These are phyloP conservation scores for Girardia tigrina DNA, from an alignment of 2,888 invertebrate species.

Conservation along the genomic window DNA sequence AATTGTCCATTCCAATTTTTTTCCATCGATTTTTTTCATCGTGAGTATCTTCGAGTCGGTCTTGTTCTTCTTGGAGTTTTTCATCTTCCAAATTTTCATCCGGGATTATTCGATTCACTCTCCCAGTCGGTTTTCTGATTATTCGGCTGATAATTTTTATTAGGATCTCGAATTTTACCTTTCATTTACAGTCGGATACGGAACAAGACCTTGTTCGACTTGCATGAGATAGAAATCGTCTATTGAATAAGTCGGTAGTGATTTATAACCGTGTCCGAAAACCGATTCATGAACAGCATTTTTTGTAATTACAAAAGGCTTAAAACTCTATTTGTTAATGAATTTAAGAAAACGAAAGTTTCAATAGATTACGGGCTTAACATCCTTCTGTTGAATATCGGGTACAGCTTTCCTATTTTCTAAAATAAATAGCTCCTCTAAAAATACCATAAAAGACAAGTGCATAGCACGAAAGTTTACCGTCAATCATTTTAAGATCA, in stretches of 20 bases:
- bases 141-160: too few relatives aligned
- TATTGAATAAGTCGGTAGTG: neutral
- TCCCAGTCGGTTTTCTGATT: neutral
- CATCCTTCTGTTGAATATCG: neutral
- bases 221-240: neutral
- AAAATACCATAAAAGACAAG: neutral
- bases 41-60: neutral
- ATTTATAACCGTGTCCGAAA: neutral
- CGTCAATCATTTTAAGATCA: neutral
- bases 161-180: too few relatives aligned
- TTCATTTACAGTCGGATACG: neutral
- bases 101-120: neutral
- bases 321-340: neutral
- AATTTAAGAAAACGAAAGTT: neutral
- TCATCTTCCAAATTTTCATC: neutral
- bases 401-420: neutral
- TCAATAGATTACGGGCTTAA: neutral
- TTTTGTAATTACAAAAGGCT: neutral
- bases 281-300: neutral
- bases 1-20: neutral
- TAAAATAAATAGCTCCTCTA: constrained; percentile 10
- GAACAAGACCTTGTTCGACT: neutral
- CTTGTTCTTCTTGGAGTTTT: neutral
- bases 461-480: neutral
- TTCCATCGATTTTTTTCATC: neutral